phyloP scores from a whole-genome alignment of 2,113 vertebrate genomes.

The Ellobius talpinus region DNA sequence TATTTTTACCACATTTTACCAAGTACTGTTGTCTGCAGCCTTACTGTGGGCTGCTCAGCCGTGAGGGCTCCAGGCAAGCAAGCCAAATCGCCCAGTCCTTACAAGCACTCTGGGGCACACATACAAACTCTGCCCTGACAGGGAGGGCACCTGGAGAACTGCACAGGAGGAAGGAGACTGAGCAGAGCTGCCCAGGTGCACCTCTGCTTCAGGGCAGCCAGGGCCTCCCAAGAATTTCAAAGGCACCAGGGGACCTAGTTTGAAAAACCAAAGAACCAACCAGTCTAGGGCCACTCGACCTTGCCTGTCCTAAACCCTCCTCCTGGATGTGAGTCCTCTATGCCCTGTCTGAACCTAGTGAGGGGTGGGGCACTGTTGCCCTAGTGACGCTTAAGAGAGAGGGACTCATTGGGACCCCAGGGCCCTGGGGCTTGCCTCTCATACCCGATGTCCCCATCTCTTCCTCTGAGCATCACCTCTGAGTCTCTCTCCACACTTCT shows the following conservation, averaged over 20 bases:
- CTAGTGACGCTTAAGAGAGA: background rate
- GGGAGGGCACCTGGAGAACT: background rate
- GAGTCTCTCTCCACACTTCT: background rate
- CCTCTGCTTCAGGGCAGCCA: background rate
- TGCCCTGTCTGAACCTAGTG: too few species aligned
- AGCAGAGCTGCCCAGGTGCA: too few species aligned
- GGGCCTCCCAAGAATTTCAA: background rate
- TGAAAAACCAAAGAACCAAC: background rate
- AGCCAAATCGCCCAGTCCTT: background rate
- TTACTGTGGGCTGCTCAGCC: background rate
- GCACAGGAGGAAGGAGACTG: background rate
- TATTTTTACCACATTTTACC: background rate
- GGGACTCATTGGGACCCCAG: background rate
- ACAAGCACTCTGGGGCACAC: background rate
- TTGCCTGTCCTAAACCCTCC: background rate
- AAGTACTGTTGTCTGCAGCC: background rate
- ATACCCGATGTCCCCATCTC: background rate
- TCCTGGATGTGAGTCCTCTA: background rate
- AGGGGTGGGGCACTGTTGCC: background rate
- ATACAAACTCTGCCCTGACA: background rate
- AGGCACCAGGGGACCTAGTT: background rate
- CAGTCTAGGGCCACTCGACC: background rate
- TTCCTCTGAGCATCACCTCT: background rate
- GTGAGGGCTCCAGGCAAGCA: background rate
- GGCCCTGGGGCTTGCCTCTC: background rate